Percentiles rank a stretch among this genome's conserved stretches.
phyloP scores from a whole-genome alignment of 1,140 invertebrate genomes.

The Diorhabda carinulata region DNA sequence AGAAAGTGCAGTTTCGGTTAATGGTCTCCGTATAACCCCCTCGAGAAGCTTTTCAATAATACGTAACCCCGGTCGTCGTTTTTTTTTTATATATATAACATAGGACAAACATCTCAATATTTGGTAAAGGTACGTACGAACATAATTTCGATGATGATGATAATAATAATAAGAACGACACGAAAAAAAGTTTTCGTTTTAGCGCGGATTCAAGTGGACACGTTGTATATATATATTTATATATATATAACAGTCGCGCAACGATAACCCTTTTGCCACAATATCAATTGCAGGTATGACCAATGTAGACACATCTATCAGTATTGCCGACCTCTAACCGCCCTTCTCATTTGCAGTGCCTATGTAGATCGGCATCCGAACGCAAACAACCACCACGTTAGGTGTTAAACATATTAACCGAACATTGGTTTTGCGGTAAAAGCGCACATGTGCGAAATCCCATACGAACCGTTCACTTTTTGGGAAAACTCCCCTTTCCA shows the following conservation, averaged over 20 bases:
- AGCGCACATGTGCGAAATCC: constrained; percentile 31
- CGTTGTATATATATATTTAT: too few relatives aligned
- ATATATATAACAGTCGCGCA: not conserved
- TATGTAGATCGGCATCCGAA: constrained; percentile 23
- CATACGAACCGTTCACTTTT: constrained; percentile 18
- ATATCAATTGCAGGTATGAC: constrained; percentile 41
- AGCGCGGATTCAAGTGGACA: too few relatives aligned
- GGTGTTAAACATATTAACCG: constrained; percentile 48
- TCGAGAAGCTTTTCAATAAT: too few relatives aligned
- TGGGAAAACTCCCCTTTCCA: not conserved
- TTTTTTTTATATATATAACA: too few relatives aligned
- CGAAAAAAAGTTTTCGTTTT: too few relatives aligned
- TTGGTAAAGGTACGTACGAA: too few relatives aligned
- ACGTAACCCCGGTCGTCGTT: too few relatives aligned
- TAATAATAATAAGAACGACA: too few relatives aligned
- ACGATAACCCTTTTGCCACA: constrained; percentile 23
- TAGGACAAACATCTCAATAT: too few relatives aligned
- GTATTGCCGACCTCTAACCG: constrained; percentile 28
- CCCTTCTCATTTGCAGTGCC: constrained; percentile 29
- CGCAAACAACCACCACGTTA: constrained; percentile 37
- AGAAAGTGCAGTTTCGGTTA: too few relatives aligned
- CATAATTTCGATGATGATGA: too few relatives aligned
- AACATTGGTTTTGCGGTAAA: constrained; percentile 44
- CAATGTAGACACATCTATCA: constrained; percentile 43
- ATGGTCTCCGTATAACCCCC: too few relatives aligned